A percentile compares a stretch with the other conserved stretches of the same genome.
Evolutionary conservation across 2,888 invertebrate species (phyloP).

Genomic region (Drosophila robusta): DNA sequence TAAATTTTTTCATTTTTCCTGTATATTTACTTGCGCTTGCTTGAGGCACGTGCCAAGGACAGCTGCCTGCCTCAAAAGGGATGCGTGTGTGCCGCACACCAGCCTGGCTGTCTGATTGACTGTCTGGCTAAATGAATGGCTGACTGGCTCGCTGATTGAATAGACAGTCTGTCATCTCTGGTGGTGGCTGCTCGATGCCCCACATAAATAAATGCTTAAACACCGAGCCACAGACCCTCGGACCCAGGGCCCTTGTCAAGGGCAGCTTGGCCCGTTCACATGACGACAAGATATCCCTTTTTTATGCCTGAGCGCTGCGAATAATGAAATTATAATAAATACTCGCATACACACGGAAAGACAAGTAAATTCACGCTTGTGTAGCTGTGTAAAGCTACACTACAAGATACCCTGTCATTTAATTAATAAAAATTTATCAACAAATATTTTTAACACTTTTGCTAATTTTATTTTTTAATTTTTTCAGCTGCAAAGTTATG

Average conservation of each 20-base stretch:
- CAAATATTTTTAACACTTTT: too few relatives aligned
- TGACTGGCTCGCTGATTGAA: conserved; percentile 69
- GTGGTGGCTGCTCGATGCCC: conserved; percentile 10
- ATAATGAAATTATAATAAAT: conserved; percentile 75
- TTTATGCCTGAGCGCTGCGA: conserved; percentile 74
- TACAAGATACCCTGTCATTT: conserved; percentile 7
- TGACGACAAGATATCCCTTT: conserved; percentile 73
- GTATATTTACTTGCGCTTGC: conserved; percentile 17
- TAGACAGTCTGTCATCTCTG: conserved; percentile 70
- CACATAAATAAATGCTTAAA: conserved; percentile 72
- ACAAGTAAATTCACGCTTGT: background rate
- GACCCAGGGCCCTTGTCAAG: conserved; percentile 42
- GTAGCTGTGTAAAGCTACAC: background rate
- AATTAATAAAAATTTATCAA: too few relatives aligned
- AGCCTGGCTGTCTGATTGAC: conserved; percentile 25
- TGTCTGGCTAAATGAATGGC: conserved; percentile 39
- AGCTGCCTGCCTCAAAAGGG: conserved; percentile 18
- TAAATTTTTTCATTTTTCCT: background rate
- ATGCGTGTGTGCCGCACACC: conserved; percentile 22
- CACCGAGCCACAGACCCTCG: conserved; percentile 17
- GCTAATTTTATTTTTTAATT: too few relatives aligned
- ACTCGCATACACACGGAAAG: background rate
- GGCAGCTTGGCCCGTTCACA: conserved; percentile 38
- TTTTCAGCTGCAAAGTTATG: too few relatives aligned
- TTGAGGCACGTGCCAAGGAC: conserved; percentile 53